Evolutionary conservation across 2,888 invertebrate genomes (phyloP).

Genomic region (Acleris cristana): DNA sequence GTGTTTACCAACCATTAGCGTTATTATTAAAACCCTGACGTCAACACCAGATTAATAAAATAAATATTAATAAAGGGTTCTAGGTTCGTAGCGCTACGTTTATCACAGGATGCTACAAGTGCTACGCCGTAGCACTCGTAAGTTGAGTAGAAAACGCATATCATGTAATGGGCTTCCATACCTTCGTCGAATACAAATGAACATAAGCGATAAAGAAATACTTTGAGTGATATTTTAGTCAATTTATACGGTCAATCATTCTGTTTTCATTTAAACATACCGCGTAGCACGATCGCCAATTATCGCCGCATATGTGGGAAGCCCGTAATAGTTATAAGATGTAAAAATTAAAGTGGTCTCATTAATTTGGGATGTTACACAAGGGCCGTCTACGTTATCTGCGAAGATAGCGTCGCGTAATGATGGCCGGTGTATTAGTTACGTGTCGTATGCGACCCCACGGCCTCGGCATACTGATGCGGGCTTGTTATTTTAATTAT

Average conservation of each 20-base stretch:
- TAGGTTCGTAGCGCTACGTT: neutral
- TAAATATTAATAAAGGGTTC: neutral
- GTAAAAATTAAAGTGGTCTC: too few relatives aligned
- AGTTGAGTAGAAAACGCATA: neutral
- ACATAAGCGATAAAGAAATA: too few relatives aligned
- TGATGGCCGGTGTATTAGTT: slow-evolving; percentile 51
- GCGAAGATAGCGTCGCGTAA: slow-evolving; percentile 12
- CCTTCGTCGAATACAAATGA: too few relatives aligned
- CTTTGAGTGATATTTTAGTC: too few relatives aligned
- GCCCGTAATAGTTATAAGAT: too few relatives aligned
- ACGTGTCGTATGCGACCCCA: slow-evolving; percentile 67
- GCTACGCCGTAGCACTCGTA: slow-evolving; percentile 7
- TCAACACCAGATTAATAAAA: neutral
- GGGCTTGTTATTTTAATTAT: slow-evolving; percentile 77
- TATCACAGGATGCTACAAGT: neutral
- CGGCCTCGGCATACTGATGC: slow-evolving; percentile 68
- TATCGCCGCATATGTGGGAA: too few relatives aligned
- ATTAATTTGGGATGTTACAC: neutral
- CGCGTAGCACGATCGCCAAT: too few relatives aligned
- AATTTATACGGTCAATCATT: too few relatives aligned
- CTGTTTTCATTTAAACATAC: too few relatives aligned
- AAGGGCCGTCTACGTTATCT: neutral
- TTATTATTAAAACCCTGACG: slow-evolving; percentile 7
- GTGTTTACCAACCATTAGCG: slow-evolving; percentile 15
- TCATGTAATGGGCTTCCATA: too few relatives aligned